phyloP scores from a whole-genome alignment of 2,888 invertebrate species.

The Epinotia bilunana region DNA sequence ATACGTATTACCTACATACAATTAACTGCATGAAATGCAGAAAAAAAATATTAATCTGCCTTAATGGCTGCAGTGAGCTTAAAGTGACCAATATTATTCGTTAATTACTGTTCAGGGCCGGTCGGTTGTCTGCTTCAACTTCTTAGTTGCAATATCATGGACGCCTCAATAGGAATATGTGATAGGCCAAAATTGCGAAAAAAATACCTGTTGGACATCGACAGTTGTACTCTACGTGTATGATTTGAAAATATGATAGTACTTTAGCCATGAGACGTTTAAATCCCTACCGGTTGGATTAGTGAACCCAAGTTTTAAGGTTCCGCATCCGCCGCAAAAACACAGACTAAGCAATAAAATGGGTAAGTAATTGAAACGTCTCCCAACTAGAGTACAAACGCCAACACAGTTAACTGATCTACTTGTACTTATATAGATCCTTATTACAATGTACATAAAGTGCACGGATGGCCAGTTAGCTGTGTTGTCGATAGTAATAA shows the following conservation, averaged over 20 bases:
- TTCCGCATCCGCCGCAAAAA: no score
- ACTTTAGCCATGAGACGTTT: neutral
- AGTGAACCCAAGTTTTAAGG: no score
- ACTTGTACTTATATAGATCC: no score
- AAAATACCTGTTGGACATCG: neutral
- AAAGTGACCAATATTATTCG: slow-evolving; percentile 54
- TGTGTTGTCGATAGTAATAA: no score
- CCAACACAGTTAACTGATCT: no score
- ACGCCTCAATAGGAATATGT: slow-evolving; percentile 1
- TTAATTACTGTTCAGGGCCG: slow-evolving; percentile 32
- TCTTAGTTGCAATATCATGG: neutral
- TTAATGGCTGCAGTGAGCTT: slow-evolving; percentile 71
- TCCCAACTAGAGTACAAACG: no score
- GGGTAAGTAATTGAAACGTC: no score
- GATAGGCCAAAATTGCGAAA: neutral
- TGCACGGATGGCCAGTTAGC: no score
- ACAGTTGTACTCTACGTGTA: neutral
- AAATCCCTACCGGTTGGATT: neutral
- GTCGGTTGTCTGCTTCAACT: slow-evolving; percentile 11
- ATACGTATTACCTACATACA: slow-evolving; percentile 68
- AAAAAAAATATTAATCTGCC: slow-evolving; percentile 67
- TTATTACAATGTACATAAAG: no score
- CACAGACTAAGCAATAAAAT: no score
- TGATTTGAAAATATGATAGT: neutral
- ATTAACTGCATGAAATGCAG: slow-evolving; percentile 76